Percentiles rank a stretch among this genome's conserved stretches.
phyloP scores from a whole-genome alignment of 30 jellyfish, hydroid and myxozoan genomes.

The Hydractinia symbiolongicarpus region DNA sequence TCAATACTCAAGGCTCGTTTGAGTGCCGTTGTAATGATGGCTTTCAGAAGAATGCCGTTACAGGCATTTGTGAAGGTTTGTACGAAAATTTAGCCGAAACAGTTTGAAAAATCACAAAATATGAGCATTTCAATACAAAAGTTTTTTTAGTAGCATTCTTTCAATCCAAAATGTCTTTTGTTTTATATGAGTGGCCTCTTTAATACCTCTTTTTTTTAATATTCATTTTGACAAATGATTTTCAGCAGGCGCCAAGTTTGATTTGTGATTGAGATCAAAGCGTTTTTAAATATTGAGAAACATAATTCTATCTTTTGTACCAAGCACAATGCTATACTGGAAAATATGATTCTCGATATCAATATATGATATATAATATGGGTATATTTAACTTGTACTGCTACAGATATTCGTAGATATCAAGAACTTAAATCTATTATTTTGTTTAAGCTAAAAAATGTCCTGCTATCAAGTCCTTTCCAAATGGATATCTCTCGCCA shows the following conservation, averaged over 20 bases:
- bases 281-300: background rate
- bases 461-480: constrained; percentile 1
- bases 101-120: no score
- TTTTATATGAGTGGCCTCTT: no score
- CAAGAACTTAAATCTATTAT: constrained; percentile 1
- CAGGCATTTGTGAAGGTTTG: constrained; percentile 55
- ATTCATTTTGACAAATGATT: no score
- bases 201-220: no score
- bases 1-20: constrained; percentile 54
- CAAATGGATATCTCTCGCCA: constrained; percentile 28
- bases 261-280: no score
- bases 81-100: no score
- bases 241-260: no score
- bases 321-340: background rate
- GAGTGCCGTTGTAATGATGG: constrained; percentile 56
- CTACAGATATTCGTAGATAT: constrained; percentile 43
- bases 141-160: no score
- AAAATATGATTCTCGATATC: background rate
- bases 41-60: constrained; percentile 26
- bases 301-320: background rate
- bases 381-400: background rate
- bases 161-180: no score
- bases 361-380: background rate
- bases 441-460: constrained; percentile 27
- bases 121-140: no score